A percentile compares a stretch with the other conserved stretches of the same genome.
Conservation (phyloP, 2,113 vertebrate genomes). For the Ursus arctos region DNA sequence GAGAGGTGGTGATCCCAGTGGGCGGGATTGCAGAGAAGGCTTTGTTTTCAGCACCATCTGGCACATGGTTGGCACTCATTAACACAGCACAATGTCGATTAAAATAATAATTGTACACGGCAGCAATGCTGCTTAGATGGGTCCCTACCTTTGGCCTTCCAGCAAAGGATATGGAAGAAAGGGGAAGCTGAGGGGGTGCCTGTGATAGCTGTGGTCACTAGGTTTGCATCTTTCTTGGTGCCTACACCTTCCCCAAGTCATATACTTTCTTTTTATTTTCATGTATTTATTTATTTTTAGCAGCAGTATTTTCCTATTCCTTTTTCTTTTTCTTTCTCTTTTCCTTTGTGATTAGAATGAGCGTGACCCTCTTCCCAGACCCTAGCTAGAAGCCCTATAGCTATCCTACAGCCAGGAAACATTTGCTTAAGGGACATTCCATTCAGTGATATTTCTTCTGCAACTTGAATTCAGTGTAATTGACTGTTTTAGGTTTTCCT, state of each 20-base stretch:
- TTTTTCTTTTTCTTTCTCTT: not conserved
- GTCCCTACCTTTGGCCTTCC: conserved; percentile 67
- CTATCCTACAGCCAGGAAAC: not conserved
- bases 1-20: conserved; percentile 81
- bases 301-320: not conserved
- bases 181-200: not conserved
- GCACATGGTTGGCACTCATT: conserved; percentile 82
- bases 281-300: not conserved
- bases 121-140: conserved; percentile 20
- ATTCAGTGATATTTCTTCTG: not conserved
- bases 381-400: not conserved
- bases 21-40: conserved; percentile 77
- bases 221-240: not conserved
- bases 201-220: not conserved
- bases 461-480: not conserved
- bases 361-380: not conserved
- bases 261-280: not conserved
- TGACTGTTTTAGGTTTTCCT: not conserved
- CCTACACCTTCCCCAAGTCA: not conserved
- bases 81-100: conserved; percentile 79
- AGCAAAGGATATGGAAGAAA: conserved; percentile 30
- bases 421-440: not conserved
- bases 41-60: conserved; percentile 84
- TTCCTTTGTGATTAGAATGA: not conserved
- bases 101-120: conserved; percentile 76